Evolutionary conservation across 2,113 vertebrate species (phyloP).

Genomic region (Corythornis cristatus): DNA sequence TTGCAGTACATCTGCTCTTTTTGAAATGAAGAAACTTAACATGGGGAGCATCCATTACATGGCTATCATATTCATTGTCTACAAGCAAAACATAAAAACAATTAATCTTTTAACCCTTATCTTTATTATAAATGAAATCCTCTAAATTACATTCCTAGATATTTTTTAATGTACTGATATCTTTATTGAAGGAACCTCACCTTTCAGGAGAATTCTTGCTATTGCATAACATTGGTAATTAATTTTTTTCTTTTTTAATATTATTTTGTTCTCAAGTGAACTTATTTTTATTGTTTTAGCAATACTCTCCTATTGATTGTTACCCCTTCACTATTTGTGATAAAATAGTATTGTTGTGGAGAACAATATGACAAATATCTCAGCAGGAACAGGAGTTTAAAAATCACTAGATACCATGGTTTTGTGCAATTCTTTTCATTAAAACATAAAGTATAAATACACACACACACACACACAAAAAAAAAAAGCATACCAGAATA

Average conservation of each 20-base stretch:
- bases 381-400: not conserved
- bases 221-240: too few species aligned
- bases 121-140: not conserved
- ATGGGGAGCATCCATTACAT: not conserved
- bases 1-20: not conserved
- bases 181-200: not conserved
- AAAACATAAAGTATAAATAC: not conserved
- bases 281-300: too few species aligned
- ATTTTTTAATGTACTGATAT: not conserved
- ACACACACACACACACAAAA: not conserved
- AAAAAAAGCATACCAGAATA: not conserved
- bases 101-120: not conserved
- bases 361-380: too few species aligned
- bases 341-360: too few species aligned
- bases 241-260: too few species aligned
- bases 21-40: not conserved
- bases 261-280: too few species aligned
- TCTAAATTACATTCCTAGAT: not conserved
- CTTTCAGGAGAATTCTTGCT: too few species aligned
- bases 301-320: too few species aligned
- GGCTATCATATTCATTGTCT: not conserved
- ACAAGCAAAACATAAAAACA: not conserved
- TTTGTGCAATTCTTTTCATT: not conserved
- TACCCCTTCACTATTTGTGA: too few species aligned
- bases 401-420: not conserved